Evolutionary conservation across 2,888 invertebrate species (phyloP).

Genomic region (Philhelius pedissequus): DNA sequence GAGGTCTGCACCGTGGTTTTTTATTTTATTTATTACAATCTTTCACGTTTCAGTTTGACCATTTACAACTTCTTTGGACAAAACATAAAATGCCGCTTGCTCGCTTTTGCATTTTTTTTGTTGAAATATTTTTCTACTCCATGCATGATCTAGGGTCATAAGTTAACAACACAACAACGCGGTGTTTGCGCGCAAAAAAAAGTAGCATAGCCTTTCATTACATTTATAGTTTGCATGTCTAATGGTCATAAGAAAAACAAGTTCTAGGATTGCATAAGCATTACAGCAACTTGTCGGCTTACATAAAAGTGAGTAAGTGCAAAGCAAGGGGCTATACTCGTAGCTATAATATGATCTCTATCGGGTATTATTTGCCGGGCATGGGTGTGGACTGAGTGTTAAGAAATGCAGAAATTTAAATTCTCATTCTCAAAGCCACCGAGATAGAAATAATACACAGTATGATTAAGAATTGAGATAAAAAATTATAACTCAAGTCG

Average conservation of each 20-base stretch:
- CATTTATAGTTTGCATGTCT: slow-evolving; percentile 61
- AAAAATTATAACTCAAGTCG: slow-evolving; percentile 17
- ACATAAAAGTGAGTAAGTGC: slow-evolving; percentile 35
- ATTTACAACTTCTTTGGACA: slow-evolving; percentile 46
- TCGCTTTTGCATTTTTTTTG: slow-evolving; percentile 21
- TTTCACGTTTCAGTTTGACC: slow-evolving; percentile 44
- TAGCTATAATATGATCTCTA: slow-evolving; percentile 23
- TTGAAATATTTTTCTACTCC: slow-evolving; percentile 4
- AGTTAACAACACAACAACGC: slow-evolving; percentile 62
- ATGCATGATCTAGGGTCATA: slow-evolving; percentile 68
- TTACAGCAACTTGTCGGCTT: slow-evolving; percentile 55
- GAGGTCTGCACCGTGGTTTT: background rate
- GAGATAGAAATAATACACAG: background rate
- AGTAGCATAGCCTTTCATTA: slow-evolving; percentile 34
- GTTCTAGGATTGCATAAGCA: slow-evolving; percentile 66
- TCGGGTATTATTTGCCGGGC: background rate
- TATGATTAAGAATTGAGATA: slow-evolving; percentile 17
- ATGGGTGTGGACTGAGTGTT: background rate
- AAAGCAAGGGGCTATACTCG: background rate
- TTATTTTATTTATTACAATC: slow-evolving; percentile 8
- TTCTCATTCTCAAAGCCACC: slow-evolving; percentile 45
- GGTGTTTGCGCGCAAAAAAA: slow-evolving; percentile 14
- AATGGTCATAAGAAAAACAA: slow-evolving; percentile 67
- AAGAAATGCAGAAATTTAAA: slow-evolving; percentile 45
- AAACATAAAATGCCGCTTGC: slow-evolving; percentile 38